Conservation (phyloP, 2,888 invertebrate genomes). For the Chironomus tentans region DNA sequence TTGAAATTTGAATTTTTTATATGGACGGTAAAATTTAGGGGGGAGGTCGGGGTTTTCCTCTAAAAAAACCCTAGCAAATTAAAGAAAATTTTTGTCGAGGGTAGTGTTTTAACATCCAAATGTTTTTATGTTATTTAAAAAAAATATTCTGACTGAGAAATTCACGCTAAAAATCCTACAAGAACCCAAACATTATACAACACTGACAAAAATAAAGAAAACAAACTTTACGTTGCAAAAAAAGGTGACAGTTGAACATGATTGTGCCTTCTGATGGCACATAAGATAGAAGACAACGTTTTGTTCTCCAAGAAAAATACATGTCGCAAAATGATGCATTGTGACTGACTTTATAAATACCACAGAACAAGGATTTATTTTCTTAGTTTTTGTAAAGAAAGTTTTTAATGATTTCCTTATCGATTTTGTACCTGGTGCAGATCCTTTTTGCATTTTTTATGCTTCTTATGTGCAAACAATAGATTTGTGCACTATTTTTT, state of each 20-base stretch:
- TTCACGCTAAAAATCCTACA: background rate
- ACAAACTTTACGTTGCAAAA: slow-evolving; percentile 3
- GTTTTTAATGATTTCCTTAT: slow-evolving; percentile 22
- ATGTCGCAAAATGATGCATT: background rate
- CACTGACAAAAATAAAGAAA: background rate
- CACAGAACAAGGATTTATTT: slow-evolving; percentile 24
- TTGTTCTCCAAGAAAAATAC: background rate
- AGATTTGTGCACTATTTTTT: background rate
- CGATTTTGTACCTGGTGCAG: background rate
- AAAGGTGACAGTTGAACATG: slow-evolving; percentile 15
- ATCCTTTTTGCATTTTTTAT: background rate
- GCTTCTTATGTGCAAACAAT: background rate
- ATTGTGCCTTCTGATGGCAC: slow-evolving; percentile 8
- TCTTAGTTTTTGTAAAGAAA: background rate
- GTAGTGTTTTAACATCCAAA: no score
- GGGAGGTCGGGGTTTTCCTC: no score
- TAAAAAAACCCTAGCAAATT: no score
- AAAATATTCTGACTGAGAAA: no score
- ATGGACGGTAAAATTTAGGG: no score
- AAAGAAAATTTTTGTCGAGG: no score
- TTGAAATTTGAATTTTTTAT: no score
- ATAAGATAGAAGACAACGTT: background rate
- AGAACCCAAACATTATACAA: background rate
- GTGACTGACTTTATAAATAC: slow-evolving; percentile 7
- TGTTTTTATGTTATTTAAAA: no score